Evolutionary conservation across 2,888 invertebrate species (phyloP).

Genomic region (Tetranychus piercei): DNA sequence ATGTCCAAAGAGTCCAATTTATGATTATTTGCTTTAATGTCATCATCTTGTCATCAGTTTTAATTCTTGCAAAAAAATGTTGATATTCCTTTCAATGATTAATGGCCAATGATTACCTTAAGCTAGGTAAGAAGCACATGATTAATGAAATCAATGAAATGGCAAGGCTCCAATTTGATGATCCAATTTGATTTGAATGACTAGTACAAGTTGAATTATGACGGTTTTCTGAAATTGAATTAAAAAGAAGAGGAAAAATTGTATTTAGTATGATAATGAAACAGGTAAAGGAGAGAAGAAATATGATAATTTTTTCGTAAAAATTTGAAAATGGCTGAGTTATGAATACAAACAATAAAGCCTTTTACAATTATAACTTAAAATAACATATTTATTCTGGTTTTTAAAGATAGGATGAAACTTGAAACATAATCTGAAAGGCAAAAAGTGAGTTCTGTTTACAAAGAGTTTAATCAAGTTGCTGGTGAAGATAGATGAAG

Average conservation of each 20-base stretch:
- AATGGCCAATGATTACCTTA: background rate
- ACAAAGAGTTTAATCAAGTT: too few species aligned
- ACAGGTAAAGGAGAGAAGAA: background rate
- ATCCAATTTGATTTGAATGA: background rate
- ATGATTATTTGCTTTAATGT: background rate
- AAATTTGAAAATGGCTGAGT: background rate
- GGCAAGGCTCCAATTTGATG: background rate
- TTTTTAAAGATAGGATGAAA: too few species aligned
- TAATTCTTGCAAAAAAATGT: background rate
- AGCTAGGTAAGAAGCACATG: background rate
- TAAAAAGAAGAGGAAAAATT: too few species aligned
- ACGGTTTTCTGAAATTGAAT: background rate
- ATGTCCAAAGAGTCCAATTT: too few species aligned
- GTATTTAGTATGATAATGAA: background rate
- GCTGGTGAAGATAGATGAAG: too few species aligned
- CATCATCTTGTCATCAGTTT: background rate
- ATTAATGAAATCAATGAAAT: background rate
- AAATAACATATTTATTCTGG: background rate
- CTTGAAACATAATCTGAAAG: too few species aligned
- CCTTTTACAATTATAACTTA: background rate
- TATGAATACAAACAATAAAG: background rate
- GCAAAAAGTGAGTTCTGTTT: too few species aligned
- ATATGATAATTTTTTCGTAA: background rate
- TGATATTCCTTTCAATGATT: background rate
- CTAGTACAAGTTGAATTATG: background rate